Base-by-base conservation (phyloP, 2,888 invertebrate species). In the Auanema freiburgensis region DNA sequence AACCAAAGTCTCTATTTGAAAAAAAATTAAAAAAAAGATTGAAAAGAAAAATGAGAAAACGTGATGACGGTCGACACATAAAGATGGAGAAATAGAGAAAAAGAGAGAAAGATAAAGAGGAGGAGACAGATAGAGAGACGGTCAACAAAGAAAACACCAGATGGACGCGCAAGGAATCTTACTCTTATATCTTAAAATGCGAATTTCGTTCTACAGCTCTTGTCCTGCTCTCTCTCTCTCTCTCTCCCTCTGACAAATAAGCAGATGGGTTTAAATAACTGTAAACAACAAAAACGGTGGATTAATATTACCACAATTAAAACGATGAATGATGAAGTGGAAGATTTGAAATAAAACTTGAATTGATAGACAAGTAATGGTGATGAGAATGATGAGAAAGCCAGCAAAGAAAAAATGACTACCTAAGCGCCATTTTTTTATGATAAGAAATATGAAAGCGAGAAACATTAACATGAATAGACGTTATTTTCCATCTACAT, bases 41-140 rank as follows among this genome's bases (percentile, higher is more conserved):
- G 55, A 41, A 55, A 12, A 24, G 55, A 25, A 41, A 24, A 23
- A 52, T 23, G 18, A 21, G 52, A 52, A 23, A 23, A 23, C 18
- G 14, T 16, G 18, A 21, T 18, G 24, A 23, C 14, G 52, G 16
- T n/a, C 40, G 41, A 60, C 44, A 25, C 54, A 55, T 42, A 60
- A 49, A 54, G 46, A 42, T 25, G 53, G 55, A 60, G 60, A 60
- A 49, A 55, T 44, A 23, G 54, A 33, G 41, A 59, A 46, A 54
- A n/a, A 40, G 21, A 24, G 42, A 23, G 54, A 25, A 11, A 18
- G 40, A 53, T 6, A 23, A 12, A 12, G 33, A 40, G 51, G 21
- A 41, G 40, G 46, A 54, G 12, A 60, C 41, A 54, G 50, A 25
- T 40, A 46, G 40, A 46, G 44, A 41, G 18, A 44, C 44, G 18